Evolutionary conservation across 2,888 invertebrate species (phyloP).

Genomic region (Cecidostiba fungosa): DNA sequence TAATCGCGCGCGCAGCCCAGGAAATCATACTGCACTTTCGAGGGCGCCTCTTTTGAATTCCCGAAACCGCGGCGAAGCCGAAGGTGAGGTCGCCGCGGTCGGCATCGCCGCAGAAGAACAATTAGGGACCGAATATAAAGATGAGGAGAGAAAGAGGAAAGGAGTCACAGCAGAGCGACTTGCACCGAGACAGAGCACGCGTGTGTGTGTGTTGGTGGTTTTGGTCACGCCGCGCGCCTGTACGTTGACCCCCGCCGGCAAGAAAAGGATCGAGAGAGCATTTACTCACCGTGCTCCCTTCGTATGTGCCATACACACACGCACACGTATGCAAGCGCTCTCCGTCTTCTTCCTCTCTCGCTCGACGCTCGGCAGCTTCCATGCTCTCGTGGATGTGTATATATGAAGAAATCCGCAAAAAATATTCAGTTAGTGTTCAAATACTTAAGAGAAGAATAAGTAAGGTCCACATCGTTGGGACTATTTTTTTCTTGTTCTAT

Average conservation of each 20-base stretch:
- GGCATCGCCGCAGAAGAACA: conserved; percentile 68
- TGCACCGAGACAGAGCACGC: conserved; percentile 72
- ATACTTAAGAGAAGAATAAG: too few species aligned
- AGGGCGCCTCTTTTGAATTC: conserved; percentile 28
- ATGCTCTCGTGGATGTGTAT: conserved; percentile 7
- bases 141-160: conserved; percentile 67
- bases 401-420: neutral
- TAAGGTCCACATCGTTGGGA: too few species aligned
- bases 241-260: conserved; percentile 76
- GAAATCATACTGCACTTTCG: neutral
- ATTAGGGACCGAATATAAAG: conserved; percentile 74
- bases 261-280: conserved; percentile 69
- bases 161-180: conserved; percentile 78
- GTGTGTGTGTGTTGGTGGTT: conserved; percentile 75
- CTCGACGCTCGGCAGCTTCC: conserved; percentile 15
- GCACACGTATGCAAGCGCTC: neutral
- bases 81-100: conserved; percentile 32
- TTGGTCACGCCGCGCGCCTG: conserved; percentile 79
- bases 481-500: too few species aligned
- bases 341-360: conserved; percentile 23
- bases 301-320: conserved; percentile 60
- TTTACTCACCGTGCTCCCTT: conserved; percentile 72
- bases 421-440: too few species aligned
- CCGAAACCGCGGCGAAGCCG: conserved; percentile 42
- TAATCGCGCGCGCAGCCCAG: neutral